phyloP scores from a whole-genome alignment of 2,797 vertebrate genomes.

The Aldrovandia affinis region DNA sequence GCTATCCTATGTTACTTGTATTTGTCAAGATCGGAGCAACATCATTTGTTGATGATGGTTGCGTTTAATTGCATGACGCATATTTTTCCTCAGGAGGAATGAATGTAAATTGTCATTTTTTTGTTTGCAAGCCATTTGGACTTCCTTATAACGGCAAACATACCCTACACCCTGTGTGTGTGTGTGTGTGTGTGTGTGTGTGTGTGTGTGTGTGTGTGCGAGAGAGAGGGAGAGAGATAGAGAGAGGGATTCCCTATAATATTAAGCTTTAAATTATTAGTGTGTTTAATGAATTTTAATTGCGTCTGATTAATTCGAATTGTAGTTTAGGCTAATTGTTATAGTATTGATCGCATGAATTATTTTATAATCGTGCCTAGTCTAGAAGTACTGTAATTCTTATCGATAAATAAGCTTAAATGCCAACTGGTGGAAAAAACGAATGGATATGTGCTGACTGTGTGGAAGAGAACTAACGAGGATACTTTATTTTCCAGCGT shows the following conservation, averaged over 20 bases:
- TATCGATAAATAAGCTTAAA: not conserved
- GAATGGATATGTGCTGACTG: not conserved
- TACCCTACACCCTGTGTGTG: not conserved
- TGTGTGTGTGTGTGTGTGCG: too few relatives aligned
- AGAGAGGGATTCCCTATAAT: too few relatives aligned
- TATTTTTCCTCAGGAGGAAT: not conserved
- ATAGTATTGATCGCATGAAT: not conserved
- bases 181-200: too few relatives aligned
- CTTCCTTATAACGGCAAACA: not conserved
- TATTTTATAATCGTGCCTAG: not conserved
- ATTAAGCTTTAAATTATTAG: too few relatives aligned
- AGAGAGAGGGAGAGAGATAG: too few relatives aligned
- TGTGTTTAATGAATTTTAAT: too few relatives aligned
- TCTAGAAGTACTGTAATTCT: not conserved
- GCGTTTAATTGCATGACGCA: not conserved
- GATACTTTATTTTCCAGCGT: constrained; percentile 12
- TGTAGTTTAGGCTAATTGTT: not conserved
- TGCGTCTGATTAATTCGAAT: not conserved
- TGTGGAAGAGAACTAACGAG: not conserved
- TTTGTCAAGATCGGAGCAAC: not conserved
- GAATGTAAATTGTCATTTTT: not conserved
- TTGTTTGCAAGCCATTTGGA: not conserved
- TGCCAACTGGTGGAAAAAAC: not conserved
- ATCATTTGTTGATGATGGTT: constrained; percentile 1
- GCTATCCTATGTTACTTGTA: not conserved